A percentile compares a stretch with the other conserved stretches of the same genome.
phyloP scores from a whole-genome alignment of 2,888 invertebrate genomes.

The Machimus atricapillus region DNA sequence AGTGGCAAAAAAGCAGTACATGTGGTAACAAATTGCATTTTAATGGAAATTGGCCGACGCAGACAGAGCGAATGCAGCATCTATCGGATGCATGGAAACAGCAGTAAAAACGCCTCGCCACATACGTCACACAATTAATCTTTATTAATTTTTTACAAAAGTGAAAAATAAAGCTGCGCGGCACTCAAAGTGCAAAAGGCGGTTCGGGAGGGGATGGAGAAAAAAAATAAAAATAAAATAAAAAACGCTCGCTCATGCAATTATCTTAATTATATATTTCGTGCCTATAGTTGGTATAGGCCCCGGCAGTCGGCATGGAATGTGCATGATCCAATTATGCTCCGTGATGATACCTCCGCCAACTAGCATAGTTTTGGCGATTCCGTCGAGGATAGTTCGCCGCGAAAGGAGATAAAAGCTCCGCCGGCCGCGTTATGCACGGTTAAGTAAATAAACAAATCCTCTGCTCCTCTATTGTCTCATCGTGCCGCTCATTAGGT shows the following conservation, averaged over 20 bases:
- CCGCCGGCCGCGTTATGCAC: not conserved
- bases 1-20: slow-evolving; percentile 4
- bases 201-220: not conserved
- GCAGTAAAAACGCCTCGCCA: not conserved
- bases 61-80: not conserved
- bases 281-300: not conserved
- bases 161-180: not conserved
- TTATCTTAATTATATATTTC: slow-evolving; percentile 24
- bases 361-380: not conserved
- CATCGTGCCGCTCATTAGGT: not conserved
- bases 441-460: slow-evolving; percentile 3
- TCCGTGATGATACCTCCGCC: not conserved
- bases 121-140: slow-evolving; percentile 33
- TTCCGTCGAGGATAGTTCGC: not conserved
- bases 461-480: not conserved
- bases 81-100: not conserved
- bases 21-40: slow-evolving; percentile 31
- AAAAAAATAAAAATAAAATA: not conserved
- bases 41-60: slow-evolving; percentile 9
- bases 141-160: slow-evolving; percentile 32
- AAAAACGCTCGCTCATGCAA: not conserved
- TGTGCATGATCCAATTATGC: slow-evolving; percentile 21
- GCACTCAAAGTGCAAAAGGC: not conserved
- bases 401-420: not conserved
- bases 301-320: not conserved